Conservation (phyloP, 2,797 vertebrate genomes). For the Chelmon rostratus region DNA sequence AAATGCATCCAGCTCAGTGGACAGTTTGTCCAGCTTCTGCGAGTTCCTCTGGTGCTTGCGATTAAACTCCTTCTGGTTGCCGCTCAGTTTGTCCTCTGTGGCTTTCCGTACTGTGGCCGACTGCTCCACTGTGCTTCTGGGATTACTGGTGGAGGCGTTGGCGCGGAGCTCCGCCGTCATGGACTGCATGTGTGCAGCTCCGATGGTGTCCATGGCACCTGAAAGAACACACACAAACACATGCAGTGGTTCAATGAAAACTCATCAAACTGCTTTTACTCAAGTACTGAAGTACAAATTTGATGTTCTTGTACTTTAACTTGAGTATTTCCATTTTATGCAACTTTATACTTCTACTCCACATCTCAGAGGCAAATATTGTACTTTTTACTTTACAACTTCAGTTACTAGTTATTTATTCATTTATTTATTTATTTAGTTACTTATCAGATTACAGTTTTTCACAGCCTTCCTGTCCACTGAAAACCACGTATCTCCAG, state of each 20-base stretch:
- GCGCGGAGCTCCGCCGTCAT: conserved; percentile 85
- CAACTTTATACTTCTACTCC: too few species aligned
- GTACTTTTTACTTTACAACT: too few species aligned
- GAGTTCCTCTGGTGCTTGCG: conserved; percentile 88
- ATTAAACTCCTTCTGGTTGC: conserved; percentile 87
- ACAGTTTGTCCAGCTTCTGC: conserved; percentile 90
- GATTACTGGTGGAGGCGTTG: conserved; percentile 86
- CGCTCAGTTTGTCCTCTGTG: conserved; percentile 87
- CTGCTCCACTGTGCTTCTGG: conserved; percentile 81
- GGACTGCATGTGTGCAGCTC: conserved; percentile 89
- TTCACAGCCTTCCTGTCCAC: too few species aligned
- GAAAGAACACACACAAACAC: conserved; percentile 23
- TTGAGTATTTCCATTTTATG: too few species aligned
- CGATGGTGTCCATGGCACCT: conserved; percentile 94
- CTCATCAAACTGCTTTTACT: background rate
- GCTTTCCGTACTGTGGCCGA: conserved; percentile 84
- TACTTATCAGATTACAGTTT: too few species aligned
- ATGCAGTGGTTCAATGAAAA: too few species aligned
- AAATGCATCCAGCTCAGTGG: conserved; percentile 86
- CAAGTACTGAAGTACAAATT: background rate
- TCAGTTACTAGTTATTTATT: too few species aligned
- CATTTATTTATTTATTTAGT: too few species aligned
- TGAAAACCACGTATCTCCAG: too few species aligned
- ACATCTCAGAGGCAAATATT: too few species aligned
- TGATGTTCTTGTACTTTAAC: too few species aligned